Base-by-base conservation (phyloP, 2,888 invertebrate genomes). In the Aleiodes leptofemur region DNA sequence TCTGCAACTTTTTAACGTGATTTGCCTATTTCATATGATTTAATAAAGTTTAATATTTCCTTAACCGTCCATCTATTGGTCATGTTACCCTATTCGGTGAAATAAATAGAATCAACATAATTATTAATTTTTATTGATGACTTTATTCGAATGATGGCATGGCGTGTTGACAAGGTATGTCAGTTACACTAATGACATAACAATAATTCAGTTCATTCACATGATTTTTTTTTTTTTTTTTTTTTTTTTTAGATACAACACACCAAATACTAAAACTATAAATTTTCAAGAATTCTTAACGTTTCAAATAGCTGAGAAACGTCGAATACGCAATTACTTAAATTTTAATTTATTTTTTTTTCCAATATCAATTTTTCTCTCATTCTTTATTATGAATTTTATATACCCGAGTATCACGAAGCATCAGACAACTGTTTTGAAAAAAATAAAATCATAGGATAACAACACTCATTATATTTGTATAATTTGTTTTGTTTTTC, bases 81-180 rank as follows among this genome's bases (percentile, higher is more conserved):
- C n/a, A n/a, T n/a, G n/a, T n/a, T n/a, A n/a, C n/a, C n/a, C n/a
- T n/a, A n/a, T n/a, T n/a, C n/a, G 23, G 34, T 34, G 34, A 34
- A 4, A 34, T 34, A 43, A 43, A 43, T 43, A 43, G 9, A 43
- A 7, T 43, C 9, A 43, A 43, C 69, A 69, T 51, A 56, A 48
- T 31, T 7, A 51, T 51, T 13, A 70, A 9, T 43, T 69, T 81
- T 76, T 82, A 80, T 78, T 81, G 77, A 79, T 83, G 79, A 82
- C 78, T 76, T 82, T 78, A 78, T 76, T 80, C 76, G 76, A 83
- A 61, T 69, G 50, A 74, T 74, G 74, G 69, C 74, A 64, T 69
- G 69, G 61, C 69, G 69, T 70, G 64, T 55, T 48, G 70, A 74
- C 55, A 74, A 43, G 16, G 48, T 38, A 66, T 61, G 51, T 69